A percentile compares a stretch with the other conserved stretches of the same genome.
Evolutionary conservation across 2,113 vertebrate genomes (phyloP).

Genomic region (Poeciliopsis prolifica): DNA sequence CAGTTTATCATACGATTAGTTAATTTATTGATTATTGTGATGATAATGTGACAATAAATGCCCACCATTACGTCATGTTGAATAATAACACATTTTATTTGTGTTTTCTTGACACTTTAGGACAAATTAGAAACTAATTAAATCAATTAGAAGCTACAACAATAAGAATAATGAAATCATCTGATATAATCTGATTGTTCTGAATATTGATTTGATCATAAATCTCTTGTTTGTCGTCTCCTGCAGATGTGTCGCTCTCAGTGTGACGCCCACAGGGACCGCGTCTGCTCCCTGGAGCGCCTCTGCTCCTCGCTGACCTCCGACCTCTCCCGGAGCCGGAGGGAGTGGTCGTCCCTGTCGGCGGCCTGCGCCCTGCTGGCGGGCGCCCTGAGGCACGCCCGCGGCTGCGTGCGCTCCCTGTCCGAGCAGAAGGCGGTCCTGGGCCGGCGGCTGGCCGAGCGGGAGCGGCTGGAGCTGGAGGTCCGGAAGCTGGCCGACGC

Average conservation of each 20-base stretch:
- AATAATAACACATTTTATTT: no score
- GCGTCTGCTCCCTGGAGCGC: constrained; percentile 48
- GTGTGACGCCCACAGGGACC: constrained; percentile 78
- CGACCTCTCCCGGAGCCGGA: constrained; percentile 79
- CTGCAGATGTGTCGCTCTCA: constrained; percentile 81
- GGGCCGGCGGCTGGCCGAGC: constrained; percentile 68
- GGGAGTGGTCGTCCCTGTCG: constrained; percentile 78
- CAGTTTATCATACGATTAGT: no score
- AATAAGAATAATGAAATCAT: no score
- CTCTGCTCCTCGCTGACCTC: constrained; percentile 64
- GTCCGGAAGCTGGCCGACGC: constrained; percentile 81
- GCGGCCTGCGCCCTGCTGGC: constrained; percentile 83
- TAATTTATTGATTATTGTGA: no score
- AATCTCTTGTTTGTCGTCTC: not conserved
- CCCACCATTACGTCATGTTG: no score
- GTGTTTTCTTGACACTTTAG: no score
- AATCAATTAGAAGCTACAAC: no score
- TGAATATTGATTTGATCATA: no score
- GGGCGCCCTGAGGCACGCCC: constrained; percentile 83
- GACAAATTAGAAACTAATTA: no score
- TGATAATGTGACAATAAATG: no score
- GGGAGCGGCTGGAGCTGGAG: constrained; percentile 79
- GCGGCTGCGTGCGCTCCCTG: constrained; percentile 73
- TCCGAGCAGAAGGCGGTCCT: constrained; percentile 83
- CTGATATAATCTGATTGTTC: no score